A percentile compares a stretch with the other conserved stretches of the same genome.
phyloP scores from a whole-genome alignment of 2,888 invertebrate genomes.

The Hermodice carunculata region DNA sequence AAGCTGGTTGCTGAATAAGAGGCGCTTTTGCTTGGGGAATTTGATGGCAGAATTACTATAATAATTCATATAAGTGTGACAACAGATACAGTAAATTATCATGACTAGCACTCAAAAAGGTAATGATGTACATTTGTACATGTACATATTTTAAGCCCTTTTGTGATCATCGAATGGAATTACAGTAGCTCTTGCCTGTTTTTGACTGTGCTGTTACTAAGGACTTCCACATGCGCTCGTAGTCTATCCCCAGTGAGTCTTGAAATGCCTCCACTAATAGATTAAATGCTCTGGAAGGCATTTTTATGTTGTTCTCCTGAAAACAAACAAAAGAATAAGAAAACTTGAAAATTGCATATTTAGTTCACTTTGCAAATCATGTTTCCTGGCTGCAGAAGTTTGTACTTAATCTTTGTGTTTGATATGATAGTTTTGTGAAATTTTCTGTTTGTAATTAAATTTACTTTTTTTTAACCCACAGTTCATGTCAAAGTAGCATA shows the following conservation, averaged over 20 bases:
- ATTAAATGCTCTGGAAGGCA: conserved; percentile 51
- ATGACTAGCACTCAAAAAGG: too few relatives aligned
- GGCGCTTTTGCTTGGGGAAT: too few relatives aligned
- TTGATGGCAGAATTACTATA: too few relatives aligned
- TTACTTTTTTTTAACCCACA: too few relatives aligned
- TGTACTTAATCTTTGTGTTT: too few relatives aligned
- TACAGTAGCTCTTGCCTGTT: conserved; percentile 51
- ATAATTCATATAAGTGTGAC: too few relatives aligned
- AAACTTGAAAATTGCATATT: neutral
- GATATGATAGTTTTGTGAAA: neutral
- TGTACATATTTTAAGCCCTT: neutral
- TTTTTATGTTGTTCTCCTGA: conserved; percentile 59
- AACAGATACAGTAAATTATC: neutral
- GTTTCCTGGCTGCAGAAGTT: too few relatives aligned
- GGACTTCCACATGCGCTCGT: conserved; percentile 55
- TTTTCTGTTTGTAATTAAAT: too few relatives aligned
- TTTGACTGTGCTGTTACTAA: conserved; percentile 55
- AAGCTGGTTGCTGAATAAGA: neutral
- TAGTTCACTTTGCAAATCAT: too few relatives aligned
- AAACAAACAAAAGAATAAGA: neutral
- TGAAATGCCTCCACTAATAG: conserved; percentile 53
- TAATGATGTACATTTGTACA: conserved; percentile 1
- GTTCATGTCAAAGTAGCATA: neutral
- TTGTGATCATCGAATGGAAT: too few relatives aligned
- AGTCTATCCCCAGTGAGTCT: conserved; percentile 56